Evolutionary conservation across 2,888 invertebrate genomes (phyloP), one percentile per base, ranked within the genome.

Genomic region (Drosophila bunnanda): DNA sequence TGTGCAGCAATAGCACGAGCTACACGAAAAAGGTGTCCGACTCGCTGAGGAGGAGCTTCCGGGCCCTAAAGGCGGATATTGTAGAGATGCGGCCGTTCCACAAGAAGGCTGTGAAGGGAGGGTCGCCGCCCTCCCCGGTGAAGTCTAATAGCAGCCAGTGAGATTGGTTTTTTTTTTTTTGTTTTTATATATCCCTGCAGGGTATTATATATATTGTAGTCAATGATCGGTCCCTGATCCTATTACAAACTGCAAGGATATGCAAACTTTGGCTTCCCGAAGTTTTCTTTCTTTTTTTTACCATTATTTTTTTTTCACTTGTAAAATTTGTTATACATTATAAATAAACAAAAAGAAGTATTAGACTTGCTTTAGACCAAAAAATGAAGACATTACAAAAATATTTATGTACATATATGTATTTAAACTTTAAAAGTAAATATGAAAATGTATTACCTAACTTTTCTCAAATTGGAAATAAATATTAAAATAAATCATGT

Each of bases 21-120:
- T 91, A 90, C 71, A 91, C 89, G 78, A 90, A 89, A 62, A 89
- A 83, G 61, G 81, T 92, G 4, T 89, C 91, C 4, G 83, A 90
- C 41, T 81, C 88, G 2, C 58, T 91, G 65, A 84, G 91, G 8
- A 84, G 90, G 30, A 91, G 91, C n/a, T 91, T 91, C 53, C 91
- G 92, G n/a, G 78, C 84, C 20, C 61, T 91, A 4, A 91, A 90
- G 67, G 71, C 87, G 32, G 90, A 90, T 54, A 64, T 91, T 17
- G 84, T 83, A 54, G 91, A 91, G 55, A 38, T 91, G 80, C 90
- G 90, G 34, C 91, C 90, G 5, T 91, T 92, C 59, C 75, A 80
- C 39, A 82, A 77, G 17, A 91, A 87, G 70, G 54, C 84, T 4
- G 78, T 80, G 15, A 84, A 82, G 62, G 85, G 73, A 17, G 50